Conservation (phyloP, 2,888 invertebrate species). For the Chrysomela aeneicollis region DNA sequence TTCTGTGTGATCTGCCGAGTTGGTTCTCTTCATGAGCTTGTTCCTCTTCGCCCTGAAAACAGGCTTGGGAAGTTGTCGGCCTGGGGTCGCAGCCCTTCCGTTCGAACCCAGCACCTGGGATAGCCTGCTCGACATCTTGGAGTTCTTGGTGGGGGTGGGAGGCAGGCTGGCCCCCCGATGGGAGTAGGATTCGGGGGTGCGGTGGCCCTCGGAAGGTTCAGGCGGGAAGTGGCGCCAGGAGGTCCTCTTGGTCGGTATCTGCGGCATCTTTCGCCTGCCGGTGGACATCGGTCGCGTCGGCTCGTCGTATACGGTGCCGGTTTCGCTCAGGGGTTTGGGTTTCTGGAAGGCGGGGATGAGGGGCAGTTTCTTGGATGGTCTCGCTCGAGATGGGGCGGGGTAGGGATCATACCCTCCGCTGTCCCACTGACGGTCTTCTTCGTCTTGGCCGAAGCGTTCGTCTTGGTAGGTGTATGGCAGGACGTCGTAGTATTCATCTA, state of each 20-base stretch:
- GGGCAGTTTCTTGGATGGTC: slow-evolving; percentile 61
- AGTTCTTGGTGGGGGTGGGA: slow-evolving; percentile 60
- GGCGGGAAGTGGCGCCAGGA: slow-evolving; percentile 31
- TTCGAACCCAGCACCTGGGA: slow-evolving; percentile 21
- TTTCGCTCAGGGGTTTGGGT: slow-evolving; percentile 45
- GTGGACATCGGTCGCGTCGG: slow-evolving; percentile 51
- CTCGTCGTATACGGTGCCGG: slow-evolving; percentile 49
- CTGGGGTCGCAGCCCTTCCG: slow-evolving; percentile 48
- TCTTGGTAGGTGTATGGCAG: slow-evolving; percentile 71
- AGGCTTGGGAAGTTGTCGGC: slow-evolving; percentile 64
- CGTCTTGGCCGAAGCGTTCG: slow-evolving; percentile 67
- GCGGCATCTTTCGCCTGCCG: slow-evolving; percentile 57
- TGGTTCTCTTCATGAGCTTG: slow-evolving; percentile 57
- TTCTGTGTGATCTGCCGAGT: slow-evolving; percentile 59
- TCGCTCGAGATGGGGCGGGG: slow-evolving; percentile 41
- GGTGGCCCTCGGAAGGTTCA: slow-evolving; percentile 50
- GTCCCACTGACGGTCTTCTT: slow-evolving; percentile 78
- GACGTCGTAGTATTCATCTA: slow-evolving; percentile 73
- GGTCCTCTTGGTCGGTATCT: slow-evolving; percentile 57
- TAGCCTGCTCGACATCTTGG: slow-evolving; percentile 44
- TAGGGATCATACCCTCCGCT: slow-evolving; percentile 67
- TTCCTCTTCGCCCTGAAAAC: slow-evolving; percentile 56
- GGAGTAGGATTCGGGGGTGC: slow-evolving; percentile 54
- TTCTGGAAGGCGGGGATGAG: slow-evolving; percentile 62
- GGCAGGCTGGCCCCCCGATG: slow-evolving; percentile 61